phyloP scores from a whole-genome alignment of 2,113 vertebrate genomes.

The Ariopsis seemanni region DNA sequence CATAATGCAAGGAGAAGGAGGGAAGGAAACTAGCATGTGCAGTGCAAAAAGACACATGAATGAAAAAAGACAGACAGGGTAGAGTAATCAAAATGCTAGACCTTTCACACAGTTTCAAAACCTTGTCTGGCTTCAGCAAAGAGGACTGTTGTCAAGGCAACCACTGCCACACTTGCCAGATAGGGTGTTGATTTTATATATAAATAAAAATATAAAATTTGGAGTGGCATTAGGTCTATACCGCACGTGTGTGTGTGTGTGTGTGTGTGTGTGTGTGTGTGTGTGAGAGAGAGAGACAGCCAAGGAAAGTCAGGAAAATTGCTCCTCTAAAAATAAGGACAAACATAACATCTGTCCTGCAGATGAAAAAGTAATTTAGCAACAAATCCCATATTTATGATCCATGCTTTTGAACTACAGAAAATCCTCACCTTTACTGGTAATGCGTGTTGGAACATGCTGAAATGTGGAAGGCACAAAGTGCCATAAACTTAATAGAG shows the following conservation, averaged over 20 bases:
- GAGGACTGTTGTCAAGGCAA: conserved; percentile 45
- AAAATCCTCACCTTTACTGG: not conserved
- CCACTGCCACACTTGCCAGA: conserved; percentile 37
- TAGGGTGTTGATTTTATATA: conserved; percentile 10
- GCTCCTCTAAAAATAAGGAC: conserved; percentile 5
- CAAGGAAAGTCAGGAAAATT: not conserved
- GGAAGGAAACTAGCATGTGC: not conserved
- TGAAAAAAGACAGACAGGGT: not conserved
- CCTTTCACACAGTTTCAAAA: conserved; percentile 44
- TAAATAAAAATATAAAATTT: conserved; percentile 35
- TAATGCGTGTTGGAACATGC: not conserved
- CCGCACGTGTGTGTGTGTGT: not conserved
- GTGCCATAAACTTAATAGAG: not conserved
- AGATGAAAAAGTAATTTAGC: conserved; percentile 2
- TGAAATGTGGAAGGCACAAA: not conserved
- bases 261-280: not conserved
- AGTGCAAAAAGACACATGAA: conserved; percentile 2
- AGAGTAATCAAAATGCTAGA: conserved; percentile 41
- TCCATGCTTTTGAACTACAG: conserved; percentile 9
- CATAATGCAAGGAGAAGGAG: not conserved
- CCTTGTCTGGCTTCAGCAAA: conserved; percentile 41
- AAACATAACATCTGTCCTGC: not conserved
- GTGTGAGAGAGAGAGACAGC: not conserved
- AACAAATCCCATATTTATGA: not conserved
- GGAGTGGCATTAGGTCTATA: conserved; percentile 29